Base-by-base conservation (phyloP, 2,113 vertebrate genomes). In the Megaceryle torquata region DNA sequence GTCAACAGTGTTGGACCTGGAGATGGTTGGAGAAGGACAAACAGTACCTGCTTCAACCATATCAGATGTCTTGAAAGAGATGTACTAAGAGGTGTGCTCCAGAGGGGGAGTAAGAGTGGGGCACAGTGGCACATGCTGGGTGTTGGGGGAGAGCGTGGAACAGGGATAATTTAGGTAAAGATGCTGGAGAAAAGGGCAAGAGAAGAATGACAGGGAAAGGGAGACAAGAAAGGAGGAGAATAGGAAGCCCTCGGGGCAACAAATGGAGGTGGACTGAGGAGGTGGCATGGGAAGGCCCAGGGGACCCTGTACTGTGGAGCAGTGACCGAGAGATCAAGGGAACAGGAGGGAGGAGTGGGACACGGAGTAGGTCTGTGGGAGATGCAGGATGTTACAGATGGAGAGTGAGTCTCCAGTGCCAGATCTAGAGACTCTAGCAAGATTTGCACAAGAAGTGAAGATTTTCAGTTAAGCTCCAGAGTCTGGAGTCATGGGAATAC, bases 301-400 rank as follows among this genome's bases (percentile, higher is more conserved):
- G 26, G 37, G 39, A 82, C 7, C 46, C 41, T n/a, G 64, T 57
- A 53, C 20, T 53, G 24, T 21, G 5, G 57, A 75, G 31, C 44
- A 79, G n/a, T 37, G 20, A 31, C 48, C 10, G 4, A 37, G 50
- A 18, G 29, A 11, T 51, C 17, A 6, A 33, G 43, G 41, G 54
- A n/a, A 26, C 4, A 3, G 31, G 15, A 75, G 46, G 59, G 28
- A 44, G 31, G 61, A 35, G 14, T 9, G 51, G 64, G 56, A 60
- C 3, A 3, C 24, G 44, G 77, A 57, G n/a, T 10, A 39, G 14
- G 16, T 64, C 26, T 65, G 29, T 60, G 70, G 29, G 64, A 51
- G 10, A 6, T 24, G 13, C 14, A 14, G 13, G 1, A 0, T 29
- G 6, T 64, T 56, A 16, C 20, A 56, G 44, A 13, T 48, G 31